These are phyloP conservation scores for Falco naumanni DNA, from an alignment of 2,797 vertebrate genomes.

Conservation along the genomic window DNA sequence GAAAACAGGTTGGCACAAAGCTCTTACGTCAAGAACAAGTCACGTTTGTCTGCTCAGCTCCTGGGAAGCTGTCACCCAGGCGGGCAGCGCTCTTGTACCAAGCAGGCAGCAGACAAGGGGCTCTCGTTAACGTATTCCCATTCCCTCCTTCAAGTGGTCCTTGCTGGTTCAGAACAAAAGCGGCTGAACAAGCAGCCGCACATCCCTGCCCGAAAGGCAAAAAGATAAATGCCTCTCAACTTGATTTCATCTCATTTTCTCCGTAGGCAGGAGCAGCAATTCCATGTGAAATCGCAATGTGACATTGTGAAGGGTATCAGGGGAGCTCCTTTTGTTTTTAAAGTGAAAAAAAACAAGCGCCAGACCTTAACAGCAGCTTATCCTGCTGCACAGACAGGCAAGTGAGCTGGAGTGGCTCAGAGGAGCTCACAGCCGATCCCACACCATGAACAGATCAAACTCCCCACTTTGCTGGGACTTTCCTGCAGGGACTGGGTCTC, in stretches of 20 bases:
- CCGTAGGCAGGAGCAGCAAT: neutral
- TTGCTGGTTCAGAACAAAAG: neutral
- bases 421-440: neutral
- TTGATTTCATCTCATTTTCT: neutral
- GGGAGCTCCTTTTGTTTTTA: neutral
- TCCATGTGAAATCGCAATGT: neutral
- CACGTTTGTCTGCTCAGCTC: neutral
- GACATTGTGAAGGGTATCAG: neutral
- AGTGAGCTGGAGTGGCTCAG: accelerated
- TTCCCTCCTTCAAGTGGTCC: neutral
- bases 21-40: neutral
- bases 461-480: neutral
- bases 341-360: neutral
- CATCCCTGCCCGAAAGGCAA: neutral
- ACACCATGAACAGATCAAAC: accelerated
- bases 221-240: neutral
- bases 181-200: neutral
- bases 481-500: neutral
- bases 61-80: accelerated
- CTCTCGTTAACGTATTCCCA: accelerated
- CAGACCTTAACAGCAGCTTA: neutral
- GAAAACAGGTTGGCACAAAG: neutral
- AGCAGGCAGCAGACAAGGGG: neutral
- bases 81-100: accelerated
- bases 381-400: neutral